A percentile compares a stretch with the other conserved stretches of the same genome.
Evolutionary conservation across 2,113 vertebrate genomes (phyloP).

Genomic region (Miniopterus natalensis): DNA sequence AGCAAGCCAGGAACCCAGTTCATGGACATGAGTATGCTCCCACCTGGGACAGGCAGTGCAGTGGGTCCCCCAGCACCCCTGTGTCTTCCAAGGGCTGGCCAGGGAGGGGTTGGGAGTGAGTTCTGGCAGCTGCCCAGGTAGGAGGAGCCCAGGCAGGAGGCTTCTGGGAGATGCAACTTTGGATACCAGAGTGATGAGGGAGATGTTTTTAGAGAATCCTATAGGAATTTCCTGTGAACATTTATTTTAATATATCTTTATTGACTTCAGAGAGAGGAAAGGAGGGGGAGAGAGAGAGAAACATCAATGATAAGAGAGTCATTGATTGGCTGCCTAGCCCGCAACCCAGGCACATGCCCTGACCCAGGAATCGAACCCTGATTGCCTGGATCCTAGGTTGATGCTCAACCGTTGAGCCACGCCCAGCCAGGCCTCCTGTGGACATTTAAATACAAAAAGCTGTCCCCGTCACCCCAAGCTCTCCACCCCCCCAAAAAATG

Average conservation of each 20-base stretch:
- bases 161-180: background rate
- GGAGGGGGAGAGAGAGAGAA: too few relatives aligned
- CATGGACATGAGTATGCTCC: rapidly evolving
- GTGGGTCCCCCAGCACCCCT: background rate
- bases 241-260: too few relatives aligned
- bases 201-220: background rate
- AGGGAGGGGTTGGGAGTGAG: background rate
- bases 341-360: too few relatives aligned
- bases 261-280: too few relatives aligned
- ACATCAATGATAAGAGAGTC: too few relatives aligned
- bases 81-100: background rate
- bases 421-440: background rate
- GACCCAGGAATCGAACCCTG: too few relatives aligned
- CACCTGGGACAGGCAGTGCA: background rate
- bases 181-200: background rate
- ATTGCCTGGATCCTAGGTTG: too few relatives aligned
- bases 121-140: background rate
- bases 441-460: background rate
- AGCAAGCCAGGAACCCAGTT: background rate
- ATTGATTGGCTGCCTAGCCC: too few relatives aligned
- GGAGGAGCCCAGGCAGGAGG: too few relatives aligned
- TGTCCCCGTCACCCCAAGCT: background rate
- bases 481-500: background rate
- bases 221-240: background rate
- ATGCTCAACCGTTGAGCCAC: too few relatives aligned